Percentiles rank a stretch among this genome's conserved stretches.
These are phyloP conservation scores for Leptobrachium ailaonicum DNA, from an alignment of 2,113 vertebrate genomes.

Conservation along the genomic window DNA sequence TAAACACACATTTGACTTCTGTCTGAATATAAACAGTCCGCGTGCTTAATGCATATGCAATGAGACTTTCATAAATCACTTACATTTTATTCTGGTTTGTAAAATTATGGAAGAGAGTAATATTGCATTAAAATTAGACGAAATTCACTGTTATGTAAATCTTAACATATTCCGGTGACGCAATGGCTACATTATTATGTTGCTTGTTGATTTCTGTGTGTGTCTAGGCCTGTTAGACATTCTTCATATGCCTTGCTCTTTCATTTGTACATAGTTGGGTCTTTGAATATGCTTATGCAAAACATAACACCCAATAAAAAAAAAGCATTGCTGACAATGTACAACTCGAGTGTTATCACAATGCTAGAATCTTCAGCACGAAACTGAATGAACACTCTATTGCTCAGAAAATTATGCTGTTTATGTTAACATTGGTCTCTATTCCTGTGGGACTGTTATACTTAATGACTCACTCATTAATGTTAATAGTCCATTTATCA, in stretches of 20 bases:
- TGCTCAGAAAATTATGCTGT: no score
- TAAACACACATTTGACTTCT: constrained; percentile 27
- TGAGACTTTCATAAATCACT: constrained; percentile 46
- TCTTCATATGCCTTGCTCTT: constrained; percentile 42
- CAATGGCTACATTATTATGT: constrained; percentile 32
- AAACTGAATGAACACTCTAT: no score
- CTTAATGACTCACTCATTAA: no score
- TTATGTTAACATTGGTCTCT: no score
- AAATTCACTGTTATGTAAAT: constrained; percentile 40
- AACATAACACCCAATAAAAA: constrained; percentile 31
- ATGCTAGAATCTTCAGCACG: no score
- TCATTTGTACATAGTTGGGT: constrained; percentile 35
- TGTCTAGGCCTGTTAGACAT: constrained; percentile 38
- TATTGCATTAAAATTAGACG: constrained; percentile 48
- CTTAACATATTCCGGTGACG: constrained; percentile 8
- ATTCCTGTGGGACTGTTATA: no score
- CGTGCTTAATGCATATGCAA: constrained; percentile 7
- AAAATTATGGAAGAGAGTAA: constrained; percentile 50
- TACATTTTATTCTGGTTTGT: constrained; percentile 31
- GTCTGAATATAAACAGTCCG: constrained; percentile 10
- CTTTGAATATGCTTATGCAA: constrained; percentile 48
- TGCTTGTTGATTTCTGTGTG: constrained; percentile 35
- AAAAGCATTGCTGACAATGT: constrained; percentile 14
- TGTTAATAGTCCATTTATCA: no score
- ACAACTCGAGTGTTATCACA: no score